A percentile compares a stretch with the other conserved stretches of the same genome.
Evolutionary conservation across 2,113 vertebrate species (phyloP).

Genomic region (Garra rufa): DNA sequence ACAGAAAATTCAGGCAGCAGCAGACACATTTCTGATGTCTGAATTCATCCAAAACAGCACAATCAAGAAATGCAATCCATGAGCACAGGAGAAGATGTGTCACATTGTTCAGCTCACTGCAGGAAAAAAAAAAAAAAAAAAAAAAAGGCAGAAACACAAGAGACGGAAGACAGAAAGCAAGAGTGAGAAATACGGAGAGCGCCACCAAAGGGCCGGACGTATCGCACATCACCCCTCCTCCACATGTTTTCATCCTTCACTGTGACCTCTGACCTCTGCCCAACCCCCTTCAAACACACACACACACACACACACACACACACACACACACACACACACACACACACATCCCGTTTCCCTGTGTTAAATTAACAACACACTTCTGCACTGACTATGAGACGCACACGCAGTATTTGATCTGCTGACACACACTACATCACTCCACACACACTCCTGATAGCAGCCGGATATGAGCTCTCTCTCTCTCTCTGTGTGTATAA

Average conservation of each 20-base stretch:
- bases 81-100: neutral
- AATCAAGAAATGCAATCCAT: neutral
- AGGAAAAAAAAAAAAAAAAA: no score
- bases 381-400: slow-evolving; percentile 24
- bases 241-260: slow-evolving; percentile 72
- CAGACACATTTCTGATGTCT: neutral
- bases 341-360: slow-evolving; percentile 19
- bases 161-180: slow-evolving; percentile 1
- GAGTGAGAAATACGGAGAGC: slow-evolving; percentile 41
- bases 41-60: neutral
- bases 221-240: slow-evolving; percentile 64
- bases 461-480: slow-evolving; percentile 43
- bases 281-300: slow-evolving; percentile 65
- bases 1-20: neutral
- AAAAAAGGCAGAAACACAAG: slow-evolving; percentile 41
- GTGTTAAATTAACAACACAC: slow-evolving; percentile 44
- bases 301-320: no score
- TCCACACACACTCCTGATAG: slow-evolving; percentile 46
- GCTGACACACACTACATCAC: slow-evolving; percentile 54
- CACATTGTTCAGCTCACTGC: neutral
- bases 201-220: slow-evolving; percentile 30
- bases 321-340: no score
- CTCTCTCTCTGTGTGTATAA: neutral
- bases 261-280: slow-evolving; percentile 71
- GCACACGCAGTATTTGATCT: slow-evolving; percentile 42